Evolutionary conservation across 2,113 vertebrate genomes (phyloP).

Genomic region (Austrofundulus limnaeus): DNA sequence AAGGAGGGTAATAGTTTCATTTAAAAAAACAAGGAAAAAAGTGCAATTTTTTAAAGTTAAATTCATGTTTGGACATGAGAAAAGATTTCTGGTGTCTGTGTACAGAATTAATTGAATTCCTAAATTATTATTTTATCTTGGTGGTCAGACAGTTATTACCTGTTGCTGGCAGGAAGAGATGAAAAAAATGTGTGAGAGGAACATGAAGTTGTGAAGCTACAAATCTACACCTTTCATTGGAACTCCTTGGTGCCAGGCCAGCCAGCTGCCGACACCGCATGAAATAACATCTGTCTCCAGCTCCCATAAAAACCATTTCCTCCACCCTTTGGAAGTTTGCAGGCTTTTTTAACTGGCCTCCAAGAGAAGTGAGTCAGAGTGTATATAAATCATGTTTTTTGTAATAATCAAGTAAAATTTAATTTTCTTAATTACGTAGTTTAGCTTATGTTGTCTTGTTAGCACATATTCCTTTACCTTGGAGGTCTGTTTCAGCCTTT

Average conservation of each 20-base stretch:
- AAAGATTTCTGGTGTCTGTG: background rate
- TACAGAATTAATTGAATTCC: background rate
- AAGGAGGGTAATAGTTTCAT: too few relatives aligned
- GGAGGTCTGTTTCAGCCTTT: too few relatives aligned
- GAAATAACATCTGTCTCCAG: background rate
- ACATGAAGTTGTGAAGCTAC: background rate
- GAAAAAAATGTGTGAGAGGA: background rate
- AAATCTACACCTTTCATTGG: conserved; percentile 1
- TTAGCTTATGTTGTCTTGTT: too few relatives aligned
- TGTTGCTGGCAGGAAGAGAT: conserved; percentile 1
- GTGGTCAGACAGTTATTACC: background rate
- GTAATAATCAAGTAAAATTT: background rate
- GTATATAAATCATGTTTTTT: background rate
- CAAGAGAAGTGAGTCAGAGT: background rate
- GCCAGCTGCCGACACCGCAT: background rate
- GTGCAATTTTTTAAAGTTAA: too few relatives aligned
- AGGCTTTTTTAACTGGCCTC: background rate
- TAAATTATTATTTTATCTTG: background rate
- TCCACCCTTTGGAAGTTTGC: conserved; percentile 3
- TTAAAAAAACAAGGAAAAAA: too few relatives aligned
- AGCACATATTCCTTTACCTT: too few relatives aligned
- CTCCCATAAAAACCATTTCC: background rate
- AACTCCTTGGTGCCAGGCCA: background rate
- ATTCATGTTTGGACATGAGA: background rate
- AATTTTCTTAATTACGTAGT: too few relatives aligned